Evolutionary conservation across 2,113 vertebrate genomes (phyloP).

Genomic region (Struthidea cinerea): DNA sequence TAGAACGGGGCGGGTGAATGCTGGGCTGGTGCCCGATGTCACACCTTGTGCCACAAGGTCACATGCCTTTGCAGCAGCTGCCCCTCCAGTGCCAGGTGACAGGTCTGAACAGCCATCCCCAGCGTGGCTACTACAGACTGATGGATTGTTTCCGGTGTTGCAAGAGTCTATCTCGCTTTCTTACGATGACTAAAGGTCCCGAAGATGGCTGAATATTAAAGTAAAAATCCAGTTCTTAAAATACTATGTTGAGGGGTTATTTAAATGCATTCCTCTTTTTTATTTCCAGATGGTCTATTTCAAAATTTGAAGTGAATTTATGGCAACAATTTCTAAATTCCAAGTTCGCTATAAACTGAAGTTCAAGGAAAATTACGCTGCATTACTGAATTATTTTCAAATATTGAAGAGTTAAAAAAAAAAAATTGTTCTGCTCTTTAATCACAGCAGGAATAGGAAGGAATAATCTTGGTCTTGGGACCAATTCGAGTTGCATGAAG

Average conservation of each 20-base stretch:
- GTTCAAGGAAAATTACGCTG: background rate
- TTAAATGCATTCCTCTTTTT: background rate
- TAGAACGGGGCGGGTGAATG: accelerated
- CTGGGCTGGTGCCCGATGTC: background rate
- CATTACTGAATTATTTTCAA: background rate
- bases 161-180: background rate
- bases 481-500: background rate
- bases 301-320: background rate
- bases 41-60: background rate
- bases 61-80: background rate
- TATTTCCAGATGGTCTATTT: background rate
- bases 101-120: background rate
- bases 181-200: background rate
- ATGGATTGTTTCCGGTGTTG: background rate
- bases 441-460: background rate
- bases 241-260: background rate
- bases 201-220: background rate
- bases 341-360: background rate
- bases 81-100: background rate
- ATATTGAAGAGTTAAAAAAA: background rate
- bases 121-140: background rate
- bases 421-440: background rate
- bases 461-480: background rate
- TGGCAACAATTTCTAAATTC: background rate
- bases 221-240: background rate